Evolutionary conservation across 2,113 vertebrate genomes (phyloP).

Genomic region (Myotis brandtii): DNA sequence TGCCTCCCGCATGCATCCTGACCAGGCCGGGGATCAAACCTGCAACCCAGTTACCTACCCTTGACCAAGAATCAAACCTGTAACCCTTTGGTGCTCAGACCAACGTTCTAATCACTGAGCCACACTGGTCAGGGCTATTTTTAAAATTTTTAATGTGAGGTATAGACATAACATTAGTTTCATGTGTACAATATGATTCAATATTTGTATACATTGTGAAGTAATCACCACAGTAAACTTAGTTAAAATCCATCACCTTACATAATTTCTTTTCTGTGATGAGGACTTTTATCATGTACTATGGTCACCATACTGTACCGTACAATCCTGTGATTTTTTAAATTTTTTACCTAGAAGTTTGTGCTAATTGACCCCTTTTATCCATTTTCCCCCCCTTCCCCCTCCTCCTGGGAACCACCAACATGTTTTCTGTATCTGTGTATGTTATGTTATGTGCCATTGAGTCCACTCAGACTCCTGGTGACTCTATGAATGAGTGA

Average conservation of each 20-base stretch:
- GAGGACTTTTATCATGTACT: background rate
- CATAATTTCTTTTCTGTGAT: background rate
- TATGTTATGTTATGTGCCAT: background rate
- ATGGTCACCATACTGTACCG: background rate
- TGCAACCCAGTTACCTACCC: too few relatives aligned
- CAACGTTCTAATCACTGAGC: too few relatives aligned
- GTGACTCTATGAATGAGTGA: background rate
- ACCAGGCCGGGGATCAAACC: too few relatives aligned
- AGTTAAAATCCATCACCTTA: background rate
- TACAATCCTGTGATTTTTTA: background rate
- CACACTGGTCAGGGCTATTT: too few relatives aligned
- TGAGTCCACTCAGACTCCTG: background rate
- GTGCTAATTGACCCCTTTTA: background rate
- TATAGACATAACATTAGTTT: background rate
- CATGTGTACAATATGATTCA: background rate
- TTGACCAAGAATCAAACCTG: too few relatives aligned
- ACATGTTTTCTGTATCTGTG: background rate
- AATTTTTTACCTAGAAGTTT: background rate
- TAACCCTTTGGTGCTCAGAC: too few relatives aligned
- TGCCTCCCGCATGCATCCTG: too few relatives aligned
- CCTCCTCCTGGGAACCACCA: background rate
- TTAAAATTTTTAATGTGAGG: background rate
- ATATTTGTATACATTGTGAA: background rate
- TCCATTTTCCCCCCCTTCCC: background rate
- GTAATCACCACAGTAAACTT: background rate